A percentile compares a stretch with the other conserved stretches of the same genome.
Conservation (phyloP, 2,113 vertebrate genomes). For the Saiga tatarica region DNA sequence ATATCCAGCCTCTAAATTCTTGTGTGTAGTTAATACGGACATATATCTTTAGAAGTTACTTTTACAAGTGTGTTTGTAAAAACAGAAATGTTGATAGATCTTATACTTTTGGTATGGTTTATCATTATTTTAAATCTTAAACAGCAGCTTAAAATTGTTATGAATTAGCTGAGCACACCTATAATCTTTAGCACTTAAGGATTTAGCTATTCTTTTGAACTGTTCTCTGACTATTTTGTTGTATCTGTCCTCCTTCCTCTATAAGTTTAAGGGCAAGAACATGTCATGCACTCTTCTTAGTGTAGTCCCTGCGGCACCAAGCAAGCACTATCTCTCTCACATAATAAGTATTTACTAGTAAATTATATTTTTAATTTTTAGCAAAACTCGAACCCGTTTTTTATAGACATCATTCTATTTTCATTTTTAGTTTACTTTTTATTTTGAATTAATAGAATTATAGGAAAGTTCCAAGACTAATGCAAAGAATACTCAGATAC, state of each 20-base stretch:
- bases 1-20: constrained; percentile 17
- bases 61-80: background rate
- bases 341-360: background rate
- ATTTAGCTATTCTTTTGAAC: background rate
- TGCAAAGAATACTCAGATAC: background rate
- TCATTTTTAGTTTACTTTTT: constrained; percentile 2
- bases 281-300: background rate
- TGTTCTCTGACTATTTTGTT: constrained; percentile 27
- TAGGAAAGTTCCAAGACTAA: background rate
- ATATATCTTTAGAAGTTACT: background rate
- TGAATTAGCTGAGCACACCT: background rate
- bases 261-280: background rate
- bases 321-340: background rate
- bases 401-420: background rate
- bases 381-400: background rate
- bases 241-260: background rate
- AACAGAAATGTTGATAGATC: background rate
- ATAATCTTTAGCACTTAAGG: constrained; percentile 32
- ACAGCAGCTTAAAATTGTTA: background rate
- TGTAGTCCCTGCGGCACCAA: background rate
- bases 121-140: constrained; percentile 22
- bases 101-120: background rate
- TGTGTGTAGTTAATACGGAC: background rate
- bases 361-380: background rate
- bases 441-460: constrained; percentile 12